Evolutionary conservation across 2,113 vertebrate species (phyloP), one percentile per base, ranked within the genome.

Genomic region (Rhinogobius similis): DNA sequence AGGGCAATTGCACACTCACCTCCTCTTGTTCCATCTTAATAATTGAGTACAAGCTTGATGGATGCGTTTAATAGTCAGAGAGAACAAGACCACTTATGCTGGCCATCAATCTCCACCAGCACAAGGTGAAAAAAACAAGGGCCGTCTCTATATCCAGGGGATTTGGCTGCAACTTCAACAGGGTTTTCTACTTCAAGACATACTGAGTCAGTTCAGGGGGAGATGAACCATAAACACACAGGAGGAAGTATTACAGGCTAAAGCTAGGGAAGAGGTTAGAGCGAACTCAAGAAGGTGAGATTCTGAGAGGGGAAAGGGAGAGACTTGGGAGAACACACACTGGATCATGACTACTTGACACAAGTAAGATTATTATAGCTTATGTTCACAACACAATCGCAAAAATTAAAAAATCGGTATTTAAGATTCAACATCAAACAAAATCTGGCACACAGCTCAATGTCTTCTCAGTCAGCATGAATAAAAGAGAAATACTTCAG

Each of bases 41-140:
- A 89, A 89, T 82, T 83, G 73, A 78, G 76, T 82, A 81, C 71
- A 79, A 73, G 74, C 62, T 84, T 85, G 86, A 93, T 90, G 80
- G 84, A 92, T 88, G 85, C n/a, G 36, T 89, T 90, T 86, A 89
- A 91, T 88, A 93, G 87, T 73, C 71, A 72, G 58, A 81, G 81
- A 82, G 89, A 91, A 87, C 64, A 66, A 89, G 82, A 86, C 78
- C 88, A 89, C 83, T 91, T 90, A 88, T 21, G 16, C 8, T 58
- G 72, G 39, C 38, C 69, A 93, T 93, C 83, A 86, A 89, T 92
- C 85, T 86, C 44, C 44, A 68, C 62, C 78, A 80, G 41, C 75
- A 48, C 20, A 38, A 73, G 82, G 73, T 68, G 73, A 83, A 78
- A 79, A 84, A 76, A 53, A 84, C 65, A 58, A 75, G 44, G 72